Conservation (phyloP, 2,888 invertebrate genomes). For the Agrenia bidenticulata region DNA sequence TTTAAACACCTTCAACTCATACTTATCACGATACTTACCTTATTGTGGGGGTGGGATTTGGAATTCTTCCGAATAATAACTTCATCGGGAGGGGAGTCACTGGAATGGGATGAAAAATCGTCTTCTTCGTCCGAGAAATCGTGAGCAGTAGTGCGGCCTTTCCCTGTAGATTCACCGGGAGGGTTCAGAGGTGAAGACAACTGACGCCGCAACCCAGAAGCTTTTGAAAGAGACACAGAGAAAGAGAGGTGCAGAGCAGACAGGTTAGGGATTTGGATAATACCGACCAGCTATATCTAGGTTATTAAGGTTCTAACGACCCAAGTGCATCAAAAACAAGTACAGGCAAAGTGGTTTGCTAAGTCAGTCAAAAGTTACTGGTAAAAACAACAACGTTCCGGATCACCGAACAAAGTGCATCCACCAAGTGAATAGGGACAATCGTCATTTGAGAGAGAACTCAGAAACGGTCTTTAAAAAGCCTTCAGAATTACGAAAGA, state of each 20-base stretch:
- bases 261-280: slow-evolving; percentile 22
- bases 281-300: neutral
- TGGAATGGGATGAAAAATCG: slow-evolving; percentile 52
- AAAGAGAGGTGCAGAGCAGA: slow-evolving; percentile 35
- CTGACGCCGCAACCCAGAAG: slow-evolving; percentile 52
- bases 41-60: slow-evolving; percentile 50
- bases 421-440: too few species aligned
- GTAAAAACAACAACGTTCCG: too few species aligned
- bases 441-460: too few species aligned
- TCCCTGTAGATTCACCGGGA: slow-evolving; percentile 51
- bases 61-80: slow-evolving; percentile 52
- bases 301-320: too few species aligned
- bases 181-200: slow-evolving; percentile 51
- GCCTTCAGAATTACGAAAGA: too few species aligned
- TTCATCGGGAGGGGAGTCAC: slow-evolving; percentile 51
- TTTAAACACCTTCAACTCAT: too few species aligned
- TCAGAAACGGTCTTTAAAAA: too few species aligned
- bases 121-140: slow-evolving; percentile 53
- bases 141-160: slow-evolving; percentile 33
- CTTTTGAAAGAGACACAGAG: slow-evolving; percentile 45
- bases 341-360: too few species aligned
- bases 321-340: too few species aligned
- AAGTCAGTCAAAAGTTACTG: too few species aligned
- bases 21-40: slow-evolving; percentile 37
- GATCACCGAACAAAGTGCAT: too few species aligned